Evolutionary conservation across 1,140 invertebrate species (phyloP).

Genomic region (Aleiodes sp.): DNA sequence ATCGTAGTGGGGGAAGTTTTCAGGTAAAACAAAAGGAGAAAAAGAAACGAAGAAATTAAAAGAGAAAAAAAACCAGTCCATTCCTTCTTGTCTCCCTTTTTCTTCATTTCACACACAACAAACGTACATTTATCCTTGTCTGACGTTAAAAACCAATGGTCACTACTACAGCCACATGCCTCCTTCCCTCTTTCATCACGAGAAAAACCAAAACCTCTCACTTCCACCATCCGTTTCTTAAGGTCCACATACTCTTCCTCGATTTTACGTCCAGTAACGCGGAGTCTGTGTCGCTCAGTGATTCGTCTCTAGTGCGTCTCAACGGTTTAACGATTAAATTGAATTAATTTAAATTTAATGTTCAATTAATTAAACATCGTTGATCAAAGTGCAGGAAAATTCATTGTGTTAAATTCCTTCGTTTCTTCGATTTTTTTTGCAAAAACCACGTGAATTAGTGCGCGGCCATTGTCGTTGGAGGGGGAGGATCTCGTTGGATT

Average conservation of each 20-base stretch:
- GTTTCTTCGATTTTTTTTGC: no score
- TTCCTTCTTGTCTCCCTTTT: background rate
- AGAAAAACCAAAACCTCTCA: slow-evolving; percentile 43
- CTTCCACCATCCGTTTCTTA: slow-evolving; percentile 47
- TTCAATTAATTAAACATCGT: no score
- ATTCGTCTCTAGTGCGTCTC: no score
- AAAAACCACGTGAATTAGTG: no score
- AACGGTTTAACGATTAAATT: no score
- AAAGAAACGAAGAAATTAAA: background rate
- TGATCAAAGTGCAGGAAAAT: no score
- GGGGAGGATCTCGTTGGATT: background rate
- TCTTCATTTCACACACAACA: background rate
- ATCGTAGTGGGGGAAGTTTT: background rate
- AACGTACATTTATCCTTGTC: slow-evolving; percentile 29
- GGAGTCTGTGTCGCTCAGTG: slow-evolving; percentile 57
- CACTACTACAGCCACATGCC: slow-evolving; percentile 25
- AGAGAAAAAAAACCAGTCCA: background rate
- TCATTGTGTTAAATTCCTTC: no score
- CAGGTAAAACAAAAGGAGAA: slow-evolving; percentile 42
- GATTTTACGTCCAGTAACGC: slow-evolving; percentile 62
- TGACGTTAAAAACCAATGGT: slow-evolving; percentile 22
- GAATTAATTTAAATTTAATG: no score
- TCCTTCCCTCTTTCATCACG: slow-evolving; percentile 21
- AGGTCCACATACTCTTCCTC: slow-evolving; percentile 61
- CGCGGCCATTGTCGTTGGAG: no score